These are phyloP conservation scores for Ctenochaetus hawaiiensis DNA, from an alignment of 2,797 vertebrate species.

Conservation along the genomic window DNA sequence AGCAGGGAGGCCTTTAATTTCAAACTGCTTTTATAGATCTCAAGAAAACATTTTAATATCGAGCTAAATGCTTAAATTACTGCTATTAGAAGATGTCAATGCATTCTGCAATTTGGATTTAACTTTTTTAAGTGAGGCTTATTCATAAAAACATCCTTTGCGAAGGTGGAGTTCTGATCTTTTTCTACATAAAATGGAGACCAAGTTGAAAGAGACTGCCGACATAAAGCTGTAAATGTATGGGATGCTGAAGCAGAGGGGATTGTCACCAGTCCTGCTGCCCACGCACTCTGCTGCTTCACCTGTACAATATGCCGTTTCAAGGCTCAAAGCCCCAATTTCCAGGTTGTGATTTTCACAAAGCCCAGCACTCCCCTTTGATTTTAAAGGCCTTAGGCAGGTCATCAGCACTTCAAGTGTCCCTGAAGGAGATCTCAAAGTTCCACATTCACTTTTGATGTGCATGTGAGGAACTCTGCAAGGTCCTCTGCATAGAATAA, in stretches of 20 bases:
- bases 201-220: constrained; percentile 26
- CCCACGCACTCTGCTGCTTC: constrained; percentile 3
- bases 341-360: constrained; percentile 56
- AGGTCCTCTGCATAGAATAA: background rate
- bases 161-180: constrained; percentile 12
- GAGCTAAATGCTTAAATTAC: constrained; percentile 11
- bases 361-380: constrained; percentile 33
- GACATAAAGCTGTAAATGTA: constrained; percentile 30
- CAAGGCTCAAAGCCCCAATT: constrained; percentile 44
- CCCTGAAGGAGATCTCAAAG: constrained; percentile 25
- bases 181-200: constrained; percentile 12
- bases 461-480: constrained; percentile 9
- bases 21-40: background rate
- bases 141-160: constrained; percentile 20
- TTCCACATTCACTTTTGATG: background rate
- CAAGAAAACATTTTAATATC: constrained; percentile 2
- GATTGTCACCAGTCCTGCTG: constrained; percentile 12
- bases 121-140: constrained; percentile 21
- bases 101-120: constrained; percentile 21
- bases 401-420: constrained; percentile 52
- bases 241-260: constrained; percentile 14
- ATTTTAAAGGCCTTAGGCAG: constrained; percentile 44
- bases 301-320: constrained; percentile 25
- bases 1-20: background rate
- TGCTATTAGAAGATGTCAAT: background rate